These are phyloP conservation scores for Salminus brasiliensis DNA, from an alignment of 2,113 vertebrate species.

Conservation along the genomic window DNA sequence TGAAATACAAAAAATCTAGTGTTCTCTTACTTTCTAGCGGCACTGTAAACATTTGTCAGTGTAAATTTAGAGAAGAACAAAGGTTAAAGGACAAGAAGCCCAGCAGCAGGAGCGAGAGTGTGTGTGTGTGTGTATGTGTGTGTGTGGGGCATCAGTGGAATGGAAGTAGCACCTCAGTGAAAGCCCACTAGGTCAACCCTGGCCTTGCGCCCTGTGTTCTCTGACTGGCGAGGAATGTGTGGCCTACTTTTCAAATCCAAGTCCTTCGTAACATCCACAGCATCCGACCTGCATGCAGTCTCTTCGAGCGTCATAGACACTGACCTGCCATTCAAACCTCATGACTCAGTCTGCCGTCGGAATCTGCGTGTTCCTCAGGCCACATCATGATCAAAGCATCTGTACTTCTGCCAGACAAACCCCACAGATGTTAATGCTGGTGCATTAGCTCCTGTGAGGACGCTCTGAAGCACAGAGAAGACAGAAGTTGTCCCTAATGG, in stretches of 20 bases:
- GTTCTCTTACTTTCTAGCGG: too few relatives aligned
- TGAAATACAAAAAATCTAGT: too few relatives aligned
- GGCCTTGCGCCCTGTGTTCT: constrained; percentile 66
- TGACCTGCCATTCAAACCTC: constrained; percentile 6
- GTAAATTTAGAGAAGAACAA: constrained; percentile 2
- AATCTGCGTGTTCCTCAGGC: constrained; percentile 5
- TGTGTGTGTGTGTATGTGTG: too few relatives aligned
- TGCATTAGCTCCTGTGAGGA: constrained; percentile 13
- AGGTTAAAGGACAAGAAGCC: constrained; percentile 1
- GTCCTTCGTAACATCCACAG: constrained; percentile 29
- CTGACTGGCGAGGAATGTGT: constrained; percentile 66
- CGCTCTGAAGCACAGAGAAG: background rate
- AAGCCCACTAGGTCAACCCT: constrained; percentile 57
- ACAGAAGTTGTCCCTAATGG: constrained; percentile 8
- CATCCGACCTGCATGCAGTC: constrained; percentile 8
- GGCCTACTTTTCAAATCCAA: constrained; percentile 56
- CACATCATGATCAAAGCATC: constrained; percentile 29
- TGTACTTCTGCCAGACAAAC: background rate
- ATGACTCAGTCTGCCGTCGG: constrained; percentile 12
- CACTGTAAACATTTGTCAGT: too few relatives aligned
- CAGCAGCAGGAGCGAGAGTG: constrained; percentile 11
- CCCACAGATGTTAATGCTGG: constrained; percentile 21
- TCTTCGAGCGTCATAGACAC: background rate
- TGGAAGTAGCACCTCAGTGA: constrained; percentile 66
- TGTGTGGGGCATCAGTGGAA: constrained; percentile 36